phyloP scores from a whole-genome alignment of 2,888 invertebrate genomes.

The Danaus chrysippus region DNA sequence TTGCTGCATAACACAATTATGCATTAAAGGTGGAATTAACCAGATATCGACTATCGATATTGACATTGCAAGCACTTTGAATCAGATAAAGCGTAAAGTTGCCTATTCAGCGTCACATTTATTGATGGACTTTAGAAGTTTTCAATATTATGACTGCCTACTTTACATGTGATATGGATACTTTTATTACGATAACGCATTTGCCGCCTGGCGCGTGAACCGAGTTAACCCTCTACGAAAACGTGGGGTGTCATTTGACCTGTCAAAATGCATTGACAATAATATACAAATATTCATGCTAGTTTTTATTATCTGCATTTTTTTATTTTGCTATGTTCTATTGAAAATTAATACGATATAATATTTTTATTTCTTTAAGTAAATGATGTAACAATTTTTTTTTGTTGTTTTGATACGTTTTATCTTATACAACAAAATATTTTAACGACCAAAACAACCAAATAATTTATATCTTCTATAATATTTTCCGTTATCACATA shows the following conservation, averaged over 20 bases:
- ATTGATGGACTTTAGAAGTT: constrained; percentile 79
- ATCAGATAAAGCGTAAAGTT: constrained; percentile 51
- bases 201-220: constrained; percentile 74
- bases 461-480: no score
- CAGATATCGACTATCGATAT: constrained; percentile 28
- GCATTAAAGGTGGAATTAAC: constrained; percentile 21
- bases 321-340: constrained; percentile 24
- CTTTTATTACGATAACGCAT: constrained; percentile 79
- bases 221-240: constrained; percentile 44
- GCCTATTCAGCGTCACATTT: constrained; percentile 72
- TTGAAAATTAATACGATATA: neutral
- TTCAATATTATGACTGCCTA: constrained; percentile 75
- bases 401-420: neutral
- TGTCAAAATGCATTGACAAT: constrained; percentile 14
- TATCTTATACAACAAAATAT: no score
- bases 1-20: constrained; percentile 24
- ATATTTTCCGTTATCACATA: neutral
- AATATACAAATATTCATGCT: neutral
- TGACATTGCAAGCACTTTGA: constrained; percentile 25
- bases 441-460: no score
- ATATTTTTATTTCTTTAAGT: neutral
- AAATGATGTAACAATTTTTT: neutral
- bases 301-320: constrained; percentile 35
- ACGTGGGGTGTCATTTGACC: constrained; percentile 36
- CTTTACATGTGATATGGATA: constrained; percentile 74